phyloP scores from a whole-genome alignment of 2,888 invertebrate species.

The Hyposoter didymator region DNA sequence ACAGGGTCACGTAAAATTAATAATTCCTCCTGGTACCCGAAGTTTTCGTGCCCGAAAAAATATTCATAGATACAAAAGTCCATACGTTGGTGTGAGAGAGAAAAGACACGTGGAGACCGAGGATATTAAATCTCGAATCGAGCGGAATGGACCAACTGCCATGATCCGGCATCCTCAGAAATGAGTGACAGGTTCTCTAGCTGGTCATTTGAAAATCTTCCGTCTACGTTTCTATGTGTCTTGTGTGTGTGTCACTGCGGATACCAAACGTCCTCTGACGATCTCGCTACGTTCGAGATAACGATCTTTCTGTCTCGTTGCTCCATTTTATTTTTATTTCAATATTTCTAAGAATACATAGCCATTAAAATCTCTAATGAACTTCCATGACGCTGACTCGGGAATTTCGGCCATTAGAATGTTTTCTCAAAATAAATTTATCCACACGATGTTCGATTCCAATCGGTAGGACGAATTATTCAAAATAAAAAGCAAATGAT shows the following conservation, averaged over 20 bases:
- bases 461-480: background rate
- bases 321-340: slow-evolving; percentile 59
- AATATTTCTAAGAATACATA: slow-evolving; percentile 43
- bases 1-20: slow-evolving; percentile 17
- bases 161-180: slow-evolving; percentile 14
- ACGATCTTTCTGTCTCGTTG: slow-evolving; percentile 57
- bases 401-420: slow-evolving; percentile 32
- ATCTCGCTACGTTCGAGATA: slow-evolving; percentile 41
- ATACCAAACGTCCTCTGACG: slow-evolving; percentile 42
- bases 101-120: slow-evolving; percentile 42
- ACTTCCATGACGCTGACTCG: slow-evolving; percentile 26
- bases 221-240: background rate
- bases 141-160: slow-evolving; percentile 41
- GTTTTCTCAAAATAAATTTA: slow-evolving; percentile 19
- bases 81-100: background rate
- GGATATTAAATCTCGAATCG: slow-evolving; percentile 43
- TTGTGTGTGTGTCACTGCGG: background rate
- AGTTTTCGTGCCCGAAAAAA: background rate
- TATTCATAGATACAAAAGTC: background rate
- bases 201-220: slow-evolving; percentile 45
- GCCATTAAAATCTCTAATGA: slow-evolving; percentile 62
- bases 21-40: background rate
- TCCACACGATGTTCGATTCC: background rate
- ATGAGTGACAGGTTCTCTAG: slow-evolving; percentile 54
- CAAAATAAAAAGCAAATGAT: background rate